phyloP scores from a whole-genome alignment of 2,113 vertebrate species.

The Platysteira castanea region DNA sequence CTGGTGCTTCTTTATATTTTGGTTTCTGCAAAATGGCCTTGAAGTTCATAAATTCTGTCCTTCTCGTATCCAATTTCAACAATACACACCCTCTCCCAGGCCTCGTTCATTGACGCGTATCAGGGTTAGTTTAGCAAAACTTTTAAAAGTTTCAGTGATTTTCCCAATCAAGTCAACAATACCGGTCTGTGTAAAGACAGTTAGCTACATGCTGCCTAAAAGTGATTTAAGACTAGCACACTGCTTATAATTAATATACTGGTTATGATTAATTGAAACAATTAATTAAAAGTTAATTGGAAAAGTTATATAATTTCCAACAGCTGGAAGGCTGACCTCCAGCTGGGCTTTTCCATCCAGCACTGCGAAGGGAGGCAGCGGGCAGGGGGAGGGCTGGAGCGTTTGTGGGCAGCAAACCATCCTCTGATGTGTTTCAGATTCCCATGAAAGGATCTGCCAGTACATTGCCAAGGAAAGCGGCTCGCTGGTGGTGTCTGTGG shows the following conservation, averaged over 20 bases:
- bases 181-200: background rate
- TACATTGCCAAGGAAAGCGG: slow-evolving; percentile 64
- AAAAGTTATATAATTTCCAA: background rate
- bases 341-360: background rate
- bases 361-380: fast-evolving
- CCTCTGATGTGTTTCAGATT: slow-evolving; percentile 34
- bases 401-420: background rate
- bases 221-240: background rate
- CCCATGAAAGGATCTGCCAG: slow-evolving; percentile 69
- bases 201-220: background rate
- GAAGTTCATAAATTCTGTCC: background rate
- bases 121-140: background rate
- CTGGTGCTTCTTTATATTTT: background rate
- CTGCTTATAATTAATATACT: background rate
- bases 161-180: background rate
- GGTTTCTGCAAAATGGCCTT: background rate
- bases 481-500: slow-evolving; percentile 73
- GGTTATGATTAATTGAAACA: background rate
- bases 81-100: background rate
- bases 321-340: background rate
- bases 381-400: background rate
- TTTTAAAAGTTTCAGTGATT: background rate
- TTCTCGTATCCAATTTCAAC: background rate
- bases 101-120: background rate
- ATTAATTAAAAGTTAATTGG: background rate